Percentiles rank a stretch among this genome's conserved stretches.
Conservation (phyloP, 2,113 vertebrate species). For the Callithrix jacchus region DNA sequence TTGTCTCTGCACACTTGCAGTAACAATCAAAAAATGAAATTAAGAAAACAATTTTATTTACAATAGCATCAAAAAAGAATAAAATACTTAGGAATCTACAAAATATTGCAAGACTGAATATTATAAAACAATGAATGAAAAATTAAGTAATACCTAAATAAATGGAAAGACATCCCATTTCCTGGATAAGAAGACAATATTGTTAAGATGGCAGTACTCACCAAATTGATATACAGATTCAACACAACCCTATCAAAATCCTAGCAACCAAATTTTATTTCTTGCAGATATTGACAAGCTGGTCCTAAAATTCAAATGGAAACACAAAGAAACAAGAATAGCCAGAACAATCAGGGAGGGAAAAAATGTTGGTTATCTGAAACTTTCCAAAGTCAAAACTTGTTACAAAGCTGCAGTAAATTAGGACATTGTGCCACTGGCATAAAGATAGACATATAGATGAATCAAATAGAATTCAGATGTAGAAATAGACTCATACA, state of each 20-base stretch:
- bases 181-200: background rate
- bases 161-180: background rate
- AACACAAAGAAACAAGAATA: background rate
- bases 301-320: background rate
- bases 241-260: background rate
- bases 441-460: background rate
- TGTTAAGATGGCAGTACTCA: background rate
- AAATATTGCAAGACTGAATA: background rate
- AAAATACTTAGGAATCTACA: background rate
- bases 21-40: background rate
- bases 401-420: constrained; percentile 1
- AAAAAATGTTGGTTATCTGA: constrained; percentile 17
- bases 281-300: background rate
- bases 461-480: background rate
- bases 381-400: constrained; percentile 34
- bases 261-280: background rate
- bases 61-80: background rate
- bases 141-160: background rate
- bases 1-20: background rate
- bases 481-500: background rate
- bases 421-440: background rate
- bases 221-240: background rate
- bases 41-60: background rate
- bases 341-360: background rate
- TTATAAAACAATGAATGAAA: background rate